Evolutionary conservation across 2,888 invertebrate species (phyloP).

Genomic region (Patella pellucida): DNA sequence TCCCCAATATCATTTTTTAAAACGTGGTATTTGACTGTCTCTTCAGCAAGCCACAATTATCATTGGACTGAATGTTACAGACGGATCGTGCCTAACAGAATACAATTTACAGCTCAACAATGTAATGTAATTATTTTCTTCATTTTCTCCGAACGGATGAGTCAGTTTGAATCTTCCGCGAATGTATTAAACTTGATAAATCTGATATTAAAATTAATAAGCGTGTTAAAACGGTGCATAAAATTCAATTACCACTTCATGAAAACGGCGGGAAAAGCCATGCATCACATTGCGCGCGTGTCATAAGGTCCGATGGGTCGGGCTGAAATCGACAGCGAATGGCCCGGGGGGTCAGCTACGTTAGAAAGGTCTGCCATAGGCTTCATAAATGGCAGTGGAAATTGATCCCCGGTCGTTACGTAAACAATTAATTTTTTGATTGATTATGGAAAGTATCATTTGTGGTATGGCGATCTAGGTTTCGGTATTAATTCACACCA

Average conservation of each 20-base stretch:
- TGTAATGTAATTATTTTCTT: slow-evolving; percentile 3
- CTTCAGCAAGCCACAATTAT: too few species aligned
- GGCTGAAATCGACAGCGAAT: not conserved
- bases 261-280: not conserved
- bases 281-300: slow-evolving; percentile 1
- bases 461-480: too few species aligned
- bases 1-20: too few species aligned
- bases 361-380: slow-evolving; percentile 4
- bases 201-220: slow-evolving; percentile 10
- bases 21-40: too few species aligned
- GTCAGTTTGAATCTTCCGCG: slow-evolving; percentile 11
- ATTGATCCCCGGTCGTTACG: slow-evolving; percentile 7
- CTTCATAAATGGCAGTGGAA: slow-evolving; percentile 1
- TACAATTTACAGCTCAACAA: not conserved
- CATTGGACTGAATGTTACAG: too few species aligned
- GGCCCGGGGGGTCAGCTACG: slow-evolving; percentile 5
- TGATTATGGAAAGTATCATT: not conserved
- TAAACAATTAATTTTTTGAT: slow-evolving; percentile 11
- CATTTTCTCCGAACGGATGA: not conserved
- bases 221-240: slow-evolving; percentile 10
- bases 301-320: slow-evolving; percentile 4
- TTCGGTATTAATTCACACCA: too few species aligned
- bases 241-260: slow-evolving; percentile 11
- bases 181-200: slow-evolving; percentile 4
- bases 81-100: too few species aligned